Base-by-base conservation (phyloP, 2,888 invertebrate species). In the Heteropelma amictum region DNA sequence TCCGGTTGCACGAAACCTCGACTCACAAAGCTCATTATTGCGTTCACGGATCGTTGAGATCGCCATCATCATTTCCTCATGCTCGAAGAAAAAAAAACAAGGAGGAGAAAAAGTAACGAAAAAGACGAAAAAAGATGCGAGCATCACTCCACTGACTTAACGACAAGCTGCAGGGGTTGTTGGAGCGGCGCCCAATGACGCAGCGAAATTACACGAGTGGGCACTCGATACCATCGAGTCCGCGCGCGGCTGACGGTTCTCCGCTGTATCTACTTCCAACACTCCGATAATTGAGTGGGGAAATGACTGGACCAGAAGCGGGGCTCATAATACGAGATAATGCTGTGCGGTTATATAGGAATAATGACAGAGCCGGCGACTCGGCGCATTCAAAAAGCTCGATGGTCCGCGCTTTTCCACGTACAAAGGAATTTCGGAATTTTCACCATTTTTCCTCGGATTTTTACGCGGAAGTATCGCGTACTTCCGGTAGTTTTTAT, bases 271-370 rank as follows among this genome's bases (percentile, higher is more conserved):
- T 60, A 58, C 69, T 64, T 54, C n/a, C n/a, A n/a, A n/a, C n/a
- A n/a, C n/a, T n/a, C n/a, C 72, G 63, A 72, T 72, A 79, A 77
- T 79, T 77, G 77, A 79, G 71, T 78, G 58, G 72, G n/a, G 78
- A 79, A 78, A 71, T 78, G 71, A 78, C 72, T 72, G 70, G 42
- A 63, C 69, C 38, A 69, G 69, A 63, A 68, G 68, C 76, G 47
- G 26, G 64, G 60, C 45, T 54, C 53, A 54, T 61, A 71, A 51
- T 56, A 42, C 23, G 69, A 17, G 23, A 45, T 45, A 28, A 40
- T 14, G 3, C 1, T 54, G 8, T 40, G 35, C 14, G 49, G 7
- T 2, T 35, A 21, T 7, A 6, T 38, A 19, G 12, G 38, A 2
- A 51, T 7, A 5, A n/a, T n/a, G n/a, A n/a, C n/a, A n/a, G n/a